Conservation (phyloP, 2,113 vertebrate genomes). For the Clinocottus analis region DNA sequence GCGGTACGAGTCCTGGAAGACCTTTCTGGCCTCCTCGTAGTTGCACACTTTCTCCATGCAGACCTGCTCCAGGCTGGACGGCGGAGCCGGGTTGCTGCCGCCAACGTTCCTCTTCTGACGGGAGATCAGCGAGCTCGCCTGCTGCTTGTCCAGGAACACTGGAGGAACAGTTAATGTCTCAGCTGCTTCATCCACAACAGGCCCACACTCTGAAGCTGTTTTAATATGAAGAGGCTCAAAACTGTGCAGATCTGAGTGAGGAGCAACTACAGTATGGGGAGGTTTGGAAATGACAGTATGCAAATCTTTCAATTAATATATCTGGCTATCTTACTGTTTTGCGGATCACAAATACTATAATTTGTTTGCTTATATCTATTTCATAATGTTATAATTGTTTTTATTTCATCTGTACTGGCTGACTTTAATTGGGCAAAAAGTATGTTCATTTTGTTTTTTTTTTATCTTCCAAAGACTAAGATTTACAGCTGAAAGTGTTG, state of each 20-base stretch:
- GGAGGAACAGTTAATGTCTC: background rate
- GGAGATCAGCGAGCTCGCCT: slow-evolving; percentile 75
- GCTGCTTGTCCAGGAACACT: slow-evolving; percentile 82
- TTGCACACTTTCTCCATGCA: slow-evolving; percentile 88
- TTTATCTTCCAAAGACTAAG: background rate
- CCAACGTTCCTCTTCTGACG: slow-evolving; percentile 76
- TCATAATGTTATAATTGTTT: background rate
- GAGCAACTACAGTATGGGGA: background rate
- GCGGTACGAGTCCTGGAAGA: slow-evolving; percentile 85
- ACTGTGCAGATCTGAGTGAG: background rate
- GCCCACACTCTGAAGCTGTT: background rate
- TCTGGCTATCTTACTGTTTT: background rate
- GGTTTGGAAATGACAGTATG: background rate
- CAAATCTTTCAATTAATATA: background rate
- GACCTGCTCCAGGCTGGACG: slow-evolving; percentile 85
- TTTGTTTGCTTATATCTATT: background rate
- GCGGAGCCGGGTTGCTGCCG: background rate
- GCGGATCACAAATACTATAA: background rate
- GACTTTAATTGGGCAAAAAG: background rate
- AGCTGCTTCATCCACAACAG: slow-evolving; percentile 11
- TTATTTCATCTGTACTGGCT: background rate
- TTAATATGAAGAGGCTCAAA: background rate
- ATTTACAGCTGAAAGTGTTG: background rate
- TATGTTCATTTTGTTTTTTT: background rate
- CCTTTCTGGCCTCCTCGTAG: slow-evolving; percentile 88